Base-by-base conservation (phyloP, 2,888 invertebrate genomes). In the Ormyrus pomaceus region DNA sequence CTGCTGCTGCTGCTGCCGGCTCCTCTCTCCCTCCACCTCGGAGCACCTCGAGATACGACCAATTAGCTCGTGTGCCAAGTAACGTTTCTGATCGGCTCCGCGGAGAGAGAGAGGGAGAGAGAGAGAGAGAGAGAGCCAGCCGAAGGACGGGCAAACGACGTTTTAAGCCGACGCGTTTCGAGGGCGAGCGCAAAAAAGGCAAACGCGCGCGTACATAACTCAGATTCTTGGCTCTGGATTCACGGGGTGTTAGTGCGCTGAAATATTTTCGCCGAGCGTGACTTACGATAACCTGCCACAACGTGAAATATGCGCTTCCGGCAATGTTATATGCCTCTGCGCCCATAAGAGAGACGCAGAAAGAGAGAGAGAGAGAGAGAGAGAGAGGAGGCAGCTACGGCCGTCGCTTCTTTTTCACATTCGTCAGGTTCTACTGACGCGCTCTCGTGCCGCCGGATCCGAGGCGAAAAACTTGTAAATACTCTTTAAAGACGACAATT, bases 21-120 rank as follows among this genome's bases (percentile, higher is more conserved):
- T 50, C 64, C 7, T 66, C 5, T 58, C 34, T 61, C 4, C 51
- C 10, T 69, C 10, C 46, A 13, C 34, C 13, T 34, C 50, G 53
- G 48, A 45, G 48, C 62, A 34, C 83, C 84, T 86, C 84, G 85
- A 87, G 87, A 85, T 87, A 87, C 86, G 87, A 86, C 87, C 88
- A 88, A 89, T 89, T 89, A 89, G 86, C 85, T 84, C 80, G 84
- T 84, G 86, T 87, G 88, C 87, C 88, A 88, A 88, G 83, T 86
- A 77, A 84, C 85, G 84, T 85, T 55, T 84, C 87, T 85, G 85
- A 85, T 83, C 83, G 81, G 77, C 64, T 62, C 70, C 46, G 65
- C 83, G 79, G 79, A 51, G 77, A 78, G 34, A 4, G 34, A 34
- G 34, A 34, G 34, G 2, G 34, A 34, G 34, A 4, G 34, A 34